Conservation (phyloP, 2,888 invertebrate genomes). For the Leptarthrus brevirostris region DNA sequence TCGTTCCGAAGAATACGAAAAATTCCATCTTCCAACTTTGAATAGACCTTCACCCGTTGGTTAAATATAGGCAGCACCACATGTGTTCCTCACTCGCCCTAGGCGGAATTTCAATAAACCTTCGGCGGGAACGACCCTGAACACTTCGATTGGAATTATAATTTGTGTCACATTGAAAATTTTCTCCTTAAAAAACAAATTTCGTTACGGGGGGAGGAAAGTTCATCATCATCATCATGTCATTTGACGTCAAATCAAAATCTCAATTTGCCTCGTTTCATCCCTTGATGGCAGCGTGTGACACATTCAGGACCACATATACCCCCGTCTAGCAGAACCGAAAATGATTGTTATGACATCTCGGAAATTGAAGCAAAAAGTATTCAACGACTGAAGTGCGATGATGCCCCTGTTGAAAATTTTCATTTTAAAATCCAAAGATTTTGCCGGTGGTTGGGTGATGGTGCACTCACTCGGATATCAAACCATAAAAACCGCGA, state of each 20-base stretch:
- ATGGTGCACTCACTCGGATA: not conserved
- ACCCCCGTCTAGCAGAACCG: not conserved
- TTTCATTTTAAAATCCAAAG: too few relatives aligned
- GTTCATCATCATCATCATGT: constrained; percentile 33
- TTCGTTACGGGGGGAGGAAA: constrained; percentile 5
- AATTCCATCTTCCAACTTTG: not conserved
- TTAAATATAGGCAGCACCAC: constrained; percentile 4
- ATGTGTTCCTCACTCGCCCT: constrained; percentile 14
- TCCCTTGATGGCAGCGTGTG: constrained; percentile 1
- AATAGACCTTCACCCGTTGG: not conserved
- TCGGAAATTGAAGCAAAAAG: constrained; percentile 33
- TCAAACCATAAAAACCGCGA: constrained; percentile 24
- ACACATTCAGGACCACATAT: constrained; percentile 26
- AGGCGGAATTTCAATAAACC: constrained; percentile 1
- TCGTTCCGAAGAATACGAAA: not conserved
- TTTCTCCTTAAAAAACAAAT: constrained; percentile 41
- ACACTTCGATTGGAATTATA: constrained; percentile 29
- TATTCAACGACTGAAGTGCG: too few relatives aligned
- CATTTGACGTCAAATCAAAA: constrained; percentile 46
- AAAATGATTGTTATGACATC: constrained; percentile 38
- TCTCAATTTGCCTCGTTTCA: constrained; percentile 46
- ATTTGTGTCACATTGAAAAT: constrained; percentile 47
- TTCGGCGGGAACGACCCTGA: not conserved
- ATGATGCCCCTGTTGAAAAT: too few relatives aligned
- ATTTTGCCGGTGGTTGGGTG: too few relatives aligned